Evolutionary conservation across 2,888 invertebrate genomes (phyloP).

Genomic region (Dasysyrphus tricinctus): DNA sequence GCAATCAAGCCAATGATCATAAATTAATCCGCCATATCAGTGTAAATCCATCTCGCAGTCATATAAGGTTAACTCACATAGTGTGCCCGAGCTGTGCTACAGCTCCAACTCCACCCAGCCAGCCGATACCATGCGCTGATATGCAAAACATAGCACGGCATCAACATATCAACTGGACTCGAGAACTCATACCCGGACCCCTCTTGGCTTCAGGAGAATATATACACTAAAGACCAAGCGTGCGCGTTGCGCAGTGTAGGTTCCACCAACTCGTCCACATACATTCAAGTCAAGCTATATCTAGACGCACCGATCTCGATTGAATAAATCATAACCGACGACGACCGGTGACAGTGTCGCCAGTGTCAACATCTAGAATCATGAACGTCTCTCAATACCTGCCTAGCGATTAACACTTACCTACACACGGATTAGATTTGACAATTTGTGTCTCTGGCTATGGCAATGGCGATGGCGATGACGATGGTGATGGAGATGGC

Average conservation of each 20-base stretch:
- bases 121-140: constrained; percentile 71
- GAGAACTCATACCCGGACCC: background rate
- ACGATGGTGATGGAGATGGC: constrained; percentile 35
- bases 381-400: constrained; percentile 72
- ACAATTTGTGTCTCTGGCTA: constrained; percentile 54
- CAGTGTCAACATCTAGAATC: constrained; percentile 73
- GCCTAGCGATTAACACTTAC: constrained; percentile 76
- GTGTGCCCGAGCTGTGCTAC: constrained; percentile 1
- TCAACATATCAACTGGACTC: constrained; percentile 17
- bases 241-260: constrained; percentile 38
- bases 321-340: constrained; percentile 75
- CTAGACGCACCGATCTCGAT: constrained; percentile 68
- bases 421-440: constrained; percentile 69
- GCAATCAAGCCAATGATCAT: constrained; percentile 74
- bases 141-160: constrained; percentile 62
- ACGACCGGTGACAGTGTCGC: constrained; percentile 75
- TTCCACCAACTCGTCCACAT: constrained; percentile 34
- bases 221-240: constrained; percentile 18
- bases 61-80: constrained; percentile 61
- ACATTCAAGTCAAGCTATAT: constrained; percentile 52
- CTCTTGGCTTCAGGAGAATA: constrained; percentile 1
- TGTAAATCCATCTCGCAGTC: constrained; percentile 61
- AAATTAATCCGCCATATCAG: constrained; percentile 68
- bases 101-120: constrained; percentile 32
- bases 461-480: constrained; percentile 29